Evolutionary conservation across 2,113 vertebrate genomes (phyloP).

Genomic region (Eubucco bourcierii): DNA sequence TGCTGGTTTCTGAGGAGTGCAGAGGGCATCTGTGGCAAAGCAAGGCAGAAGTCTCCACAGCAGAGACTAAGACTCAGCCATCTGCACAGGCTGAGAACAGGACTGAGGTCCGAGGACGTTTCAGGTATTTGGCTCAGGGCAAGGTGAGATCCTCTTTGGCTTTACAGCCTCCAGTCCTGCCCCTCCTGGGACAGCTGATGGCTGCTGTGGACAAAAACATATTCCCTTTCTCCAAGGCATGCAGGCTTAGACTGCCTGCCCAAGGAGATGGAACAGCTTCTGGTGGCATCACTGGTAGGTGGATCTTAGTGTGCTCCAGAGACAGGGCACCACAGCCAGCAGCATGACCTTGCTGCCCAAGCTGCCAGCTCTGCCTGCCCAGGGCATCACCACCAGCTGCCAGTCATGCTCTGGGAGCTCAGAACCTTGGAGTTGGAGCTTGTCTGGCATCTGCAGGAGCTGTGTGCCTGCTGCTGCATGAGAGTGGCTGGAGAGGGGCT

Average conservation of each 20-base stretch:
- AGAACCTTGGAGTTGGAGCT: background rate
- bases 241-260: background rate
- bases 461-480: accelerated
- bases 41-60: background rate
- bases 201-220: background rate
- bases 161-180: background rate
- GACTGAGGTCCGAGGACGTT: background rate
- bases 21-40: background rate
- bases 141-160: background rate
- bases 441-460: background rate
- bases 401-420: background rate
- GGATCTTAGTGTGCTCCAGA: background rate
- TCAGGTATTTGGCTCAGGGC: background rate
- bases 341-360: background rate
- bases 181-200: accelerated
- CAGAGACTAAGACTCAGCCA: accelerated
- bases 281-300: background rate
- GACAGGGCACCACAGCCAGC: background rate
- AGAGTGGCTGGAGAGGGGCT: background rate
- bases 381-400: background rate
- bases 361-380: background rate
- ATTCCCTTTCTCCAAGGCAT: background rate
- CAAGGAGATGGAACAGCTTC: background rate
- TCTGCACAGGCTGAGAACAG: background rate
- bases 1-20: accelerated